Evolutionary conservation across 2,797 vertebrate species (phyloP).

Genomic region (Setipinna tenuifilis): DNA sequence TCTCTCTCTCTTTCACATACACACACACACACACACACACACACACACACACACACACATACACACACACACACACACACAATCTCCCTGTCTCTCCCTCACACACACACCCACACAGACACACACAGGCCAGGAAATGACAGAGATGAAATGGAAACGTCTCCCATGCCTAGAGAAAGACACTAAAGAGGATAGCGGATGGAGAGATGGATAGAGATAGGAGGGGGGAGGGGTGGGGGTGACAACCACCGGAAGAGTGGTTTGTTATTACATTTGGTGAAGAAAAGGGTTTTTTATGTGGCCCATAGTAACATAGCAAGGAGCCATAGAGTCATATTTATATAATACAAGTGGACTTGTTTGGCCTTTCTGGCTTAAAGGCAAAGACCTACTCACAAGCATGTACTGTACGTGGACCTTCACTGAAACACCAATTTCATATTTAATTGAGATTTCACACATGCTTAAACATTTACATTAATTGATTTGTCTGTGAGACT

Average conservation of each 20-base stretch:
- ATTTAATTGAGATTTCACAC: slow-evolving; percentile 24
- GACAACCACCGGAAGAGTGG: neutral
- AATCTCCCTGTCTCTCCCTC: neutral
- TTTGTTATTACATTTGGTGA: slow-evolving; percentile 42
- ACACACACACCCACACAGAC: neutral
- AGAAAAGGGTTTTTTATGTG: neutral
- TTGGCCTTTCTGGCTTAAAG: neutral
- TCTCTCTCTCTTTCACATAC: neutral
- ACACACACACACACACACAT: slow-evolving; percentile 6
- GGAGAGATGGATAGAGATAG: slow-evolving; percentile 71
- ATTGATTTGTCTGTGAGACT: slow-evolving; percentile 64
- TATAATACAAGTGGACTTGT: neutral
- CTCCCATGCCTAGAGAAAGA: slow-evolving; percentile 75
- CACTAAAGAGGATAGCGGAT: slow-evolving; percentile 56
- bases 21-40: slow-evolving; percentile 16
- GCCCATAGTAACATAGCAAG: neutral
- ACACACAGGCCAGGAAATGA: slow-evolving; percentile 73
- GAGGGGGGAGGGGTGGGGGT: slow-evolving; percentile 41
- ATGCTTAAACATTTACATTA: slow-evolving; percentile 6
- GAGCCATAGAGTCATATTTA: neutral
- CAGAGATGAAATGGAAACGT: slow-evolving; percentile 80
- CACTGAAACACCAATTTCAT: neutral
- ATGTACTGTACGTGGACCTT: neutral
- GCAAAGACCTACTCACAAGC: neutral
- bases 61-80: neutral